Conservation (phyloP, 2,888 invertebrate genomes). For the Caenorhabditis sp. region DNA sequence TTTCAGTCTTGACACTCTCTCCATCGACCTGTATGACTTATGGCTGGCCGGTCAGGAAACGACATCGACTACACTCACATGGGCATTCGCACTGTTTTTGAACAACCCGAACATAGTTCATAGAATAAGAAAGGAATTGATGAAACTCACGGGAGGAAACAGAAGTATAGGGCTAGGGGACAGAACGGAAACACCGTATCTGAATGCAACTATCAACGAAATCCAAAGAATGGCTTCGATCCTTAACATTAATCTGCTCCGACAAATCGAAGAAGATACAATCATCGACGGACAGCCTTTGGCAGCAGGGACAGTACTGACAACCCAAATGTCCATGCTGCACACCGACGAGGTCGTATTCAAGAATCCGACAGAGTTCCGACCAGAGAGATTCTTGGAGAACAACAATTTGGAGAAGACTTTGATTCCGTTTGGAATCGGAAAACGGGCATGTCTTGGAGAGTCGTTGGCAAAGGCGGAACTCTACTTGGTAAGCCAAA, state of each 20-base stretch:
- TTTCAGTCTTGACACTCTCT: slow-evolving; percentile 56
- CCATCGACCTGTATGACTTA: slow-evolving; percentile 62
- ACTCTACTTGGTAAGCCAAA: slow-evolving; percentile 59
- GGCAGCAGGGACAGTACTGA: slow-evolving; percentile 53
- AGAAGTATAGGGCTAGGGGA: slow-evolving; percentile 47
- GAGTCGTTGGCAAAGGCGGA: slow-evolving; percentile 66
- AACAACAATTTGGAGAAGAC: slow-evolving; percentile 48
- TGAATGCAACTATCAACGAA: slow-evolving; percentile 61
- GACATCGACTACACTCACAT: slow-evolving; percentile 68
- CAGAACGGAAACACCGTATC: slow-evolving; percentile 54
- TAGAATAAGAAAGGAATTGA: slow-evolving; percentile 58
- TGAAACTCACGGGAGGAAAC: slow-evolving; percentile 50
- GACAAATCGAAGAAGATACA: slow-evolving; percentile 43
- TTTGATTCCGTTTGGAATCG: slow-evolving; percentile 67
- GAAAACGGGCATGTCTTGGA: slow-evolving; percentile 65
- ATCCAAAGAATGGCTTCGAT: slow-evolving; percentile 65
- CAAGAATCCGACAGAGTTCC: slow-evolving; percentile 48
- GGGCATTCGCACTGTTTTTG: slow-evolving; percentile 61
- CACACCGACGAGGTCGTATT: slow-evolving; percentile 61
- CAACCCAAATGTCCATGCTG: slow-evolving; percentile 62
- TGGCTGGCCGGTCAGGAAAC: slow-evolving; percentile 75
- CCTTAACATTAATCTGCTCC: slow-evolving; percentile 48
- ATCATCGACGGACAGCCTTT: slow-evolving; percentile 51
- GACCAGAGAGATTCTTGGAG: slow-evolving; percentile 60
- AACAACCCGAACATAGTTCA: slow-evolving; percentile 64